Evolutionary conservation across 2,113 vertebrate species (phyloP).

Genomic region (Eulemur macaco): DNA sequence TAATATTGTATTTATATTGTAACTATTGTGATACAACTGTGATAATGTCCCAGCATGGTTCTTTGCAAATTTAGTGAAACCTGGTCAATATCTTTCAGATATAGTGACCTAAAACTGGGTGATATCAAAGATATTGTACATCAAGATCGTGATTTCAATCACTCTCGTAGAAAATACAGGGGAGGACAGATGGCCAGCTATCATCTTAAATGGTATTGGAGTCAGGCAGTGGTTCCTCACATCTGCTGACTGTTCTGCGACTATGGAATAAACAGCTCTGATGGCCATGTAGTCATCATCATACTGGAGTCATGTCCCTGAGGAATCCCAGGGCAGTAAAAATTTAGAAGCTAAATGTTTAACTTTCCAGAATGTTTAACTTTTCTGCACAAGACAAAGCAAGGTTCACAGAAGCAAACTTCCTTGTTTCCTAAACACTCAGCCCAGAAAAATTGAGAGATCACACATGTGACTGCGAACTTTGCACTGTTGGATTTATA

Average conservation of each 20-base stretch:
- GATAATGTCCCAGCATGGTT: background rate
- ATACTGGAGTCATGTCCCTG: conserved; percentile 56
- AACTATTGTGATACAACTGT: background rate
- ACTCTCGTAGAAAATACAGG: background rate
- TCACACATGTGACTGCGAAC: background rate
- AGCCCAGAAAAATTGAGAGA: conserved; percentile 41
- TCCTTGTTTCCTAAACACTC: conserved; percentile 60
- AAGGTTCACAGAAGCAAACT: conserved; percentile 69
- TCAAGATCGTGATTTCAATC: background rate
- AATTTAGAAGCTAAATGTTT: conserved; percentile 79
- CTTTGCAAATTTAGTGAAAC: background rate
- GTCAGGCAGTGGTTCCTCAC: conserved; percentile 65
- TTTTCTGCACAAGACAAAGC: conserved; percentile 64
- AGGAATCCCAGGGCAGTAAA: conserved; percentile 73
- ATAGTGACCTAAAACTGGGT: background rate
- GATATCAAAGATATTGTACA: background rate
- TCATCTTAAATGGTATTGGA: conserved; percentile 58
- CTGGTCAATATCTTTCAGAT: conserved; percentile 8
- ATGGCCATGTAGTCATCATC: conserved; percentile 68
- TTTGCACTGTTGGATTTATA: conserved; percentile 43
- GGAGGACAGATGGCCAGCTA: conserved; percentile 13
- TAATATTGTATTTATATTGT: background rate
- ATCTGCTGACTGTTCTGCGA: conserved; percentile 76
- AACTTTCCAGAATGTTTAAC: conserved; percentile 72
- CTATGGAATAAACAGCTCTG: conserved; percentile 78